phyloP scores from a whole-genome alignment of 2,113 vertebrate genomes.

The Eurystomus gularis region DNA sequence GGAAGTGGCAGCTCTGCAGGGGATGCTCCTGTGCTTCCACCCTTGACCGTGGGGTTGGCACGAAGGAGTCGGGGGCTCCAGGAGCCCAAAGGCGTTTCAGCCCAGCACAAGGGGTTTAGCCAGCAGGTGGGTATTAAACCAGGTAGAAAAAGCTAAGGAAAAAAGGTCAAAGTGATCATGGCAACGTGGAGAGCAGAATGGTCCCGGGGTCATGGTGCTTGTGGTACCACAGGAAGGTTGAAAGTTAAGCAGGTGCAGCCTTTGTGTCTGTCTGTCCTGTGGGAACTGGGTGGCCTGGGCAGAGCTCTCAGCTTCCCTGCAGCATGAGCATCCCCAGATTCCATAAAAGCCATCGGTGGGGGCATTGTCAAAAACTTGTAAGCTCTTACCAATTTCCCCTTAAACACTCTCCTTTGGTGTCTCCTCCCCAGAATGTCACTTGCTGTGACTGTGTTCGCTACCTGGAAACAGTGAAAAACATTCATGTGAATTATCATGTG shows the following conservation, averaged over 20 bases:
- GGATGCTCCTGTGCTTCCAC: background rate
- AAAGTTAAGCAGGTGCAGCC: background rate
- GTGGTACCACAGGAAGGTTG: fast-evolving
- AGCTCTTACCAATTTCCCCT: background rate
- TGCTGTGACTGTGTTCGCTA: too few relatives aligned
- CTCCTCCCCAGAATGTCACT: background rate
- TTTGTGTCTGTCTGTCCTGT: too few relatives aligned
- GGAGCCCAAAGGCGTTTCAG: too few relatives aligned
- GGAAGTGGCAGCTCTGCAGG: background rate
- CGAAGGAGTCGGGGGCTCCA: fast-evolving
- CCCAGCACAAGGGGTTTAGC: background rate
- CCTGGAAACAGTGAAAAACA: background rate
- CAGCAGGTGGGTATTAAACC: background rate
- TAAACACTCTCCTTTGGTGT: background rate
- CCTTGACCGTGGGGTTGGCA: fast-evolving
- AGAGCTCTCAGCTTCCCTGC: background rate
- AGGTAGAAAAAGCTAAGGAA: background rate
- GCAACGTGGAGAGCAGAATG: background rate
- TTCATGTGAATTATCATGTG: background rate
- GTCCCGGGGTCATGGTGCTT: fast-evolving
- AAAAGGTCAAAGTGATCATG: background rate
- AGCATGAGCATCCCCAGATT: background rate
- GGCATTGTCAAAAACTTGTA: background rate
- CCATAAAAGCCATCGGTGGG: too few relatives aligned
- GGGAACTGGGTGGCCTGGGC: background rate